These are phyloP conservation scores for Melanargia galathea DNA, from an alignment of 2,888 invertebrate genomes.

Conservation along the genomic window DNA sequence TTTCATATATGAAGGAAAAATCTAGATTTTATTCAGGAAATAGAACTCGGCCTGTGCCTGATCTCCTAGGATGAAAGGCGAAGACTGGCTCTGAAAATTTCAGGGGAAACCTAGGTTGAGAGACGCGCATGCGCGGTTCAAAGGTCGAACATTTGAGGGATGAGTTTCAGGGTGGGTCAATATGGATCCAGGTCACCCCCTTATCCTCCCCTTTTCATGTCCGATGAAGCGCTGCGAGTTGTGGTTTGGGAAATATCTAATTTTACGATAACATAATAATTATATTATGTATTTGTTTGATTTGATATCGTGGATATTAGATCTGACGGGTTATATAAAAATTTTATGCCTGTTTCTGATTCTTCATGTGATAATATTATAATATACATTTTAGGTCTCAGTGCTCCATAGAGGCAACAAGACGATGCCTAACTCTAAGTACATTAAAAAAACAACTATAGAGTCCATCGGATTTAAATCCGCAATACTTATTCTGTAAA, in stretches of 20 bases:
- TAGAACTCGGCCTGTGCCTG: constrained; percentile 45
- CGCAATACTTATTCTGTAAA: too few species aligned
- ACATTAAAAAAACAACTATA: too few species aligned
- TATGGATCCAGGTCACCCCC: constrained; percentile 57
- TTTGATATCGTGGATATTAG: background rate
- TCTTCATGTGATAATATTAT: background rate
- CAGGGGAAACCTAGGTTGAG: constrained; percentile 48
- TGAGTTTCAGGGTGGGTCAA: constrained; percentile 50
- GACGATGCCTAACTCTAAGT: too few species aligned
- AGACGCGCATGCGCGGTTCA: constrained; percentile 63
- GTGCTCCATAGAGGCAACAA: too few species aligned
- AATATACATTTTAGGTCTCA: too few species aligned
- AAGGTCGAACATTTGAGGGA: constrained; percentile 62
- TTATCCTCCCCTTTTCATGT: constrained; percentile 48
- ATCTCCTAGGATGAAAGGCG: constrained; percentile 41
- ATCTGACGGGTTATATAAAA: background rate
- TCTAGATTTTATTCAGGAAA: constrained; percentile 38
- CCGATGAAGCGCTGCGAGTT: constrained; percentile 25
- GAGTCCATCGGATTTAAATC: too few species aligned
- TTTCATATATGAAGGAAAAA: constrained; percentile 68
- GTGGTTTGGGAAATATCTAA: constrained; percentile 21
- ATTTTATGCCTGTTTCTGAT: background rate
- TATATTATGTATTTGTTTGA: background rate
- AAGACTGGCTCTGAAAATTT: constrained; percentile 54
- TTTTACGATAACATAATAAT: constrained; percentile 17